Conservation (phyloP, 1,140 invertebrate species). For the Drosophila ambigua region DNA sequence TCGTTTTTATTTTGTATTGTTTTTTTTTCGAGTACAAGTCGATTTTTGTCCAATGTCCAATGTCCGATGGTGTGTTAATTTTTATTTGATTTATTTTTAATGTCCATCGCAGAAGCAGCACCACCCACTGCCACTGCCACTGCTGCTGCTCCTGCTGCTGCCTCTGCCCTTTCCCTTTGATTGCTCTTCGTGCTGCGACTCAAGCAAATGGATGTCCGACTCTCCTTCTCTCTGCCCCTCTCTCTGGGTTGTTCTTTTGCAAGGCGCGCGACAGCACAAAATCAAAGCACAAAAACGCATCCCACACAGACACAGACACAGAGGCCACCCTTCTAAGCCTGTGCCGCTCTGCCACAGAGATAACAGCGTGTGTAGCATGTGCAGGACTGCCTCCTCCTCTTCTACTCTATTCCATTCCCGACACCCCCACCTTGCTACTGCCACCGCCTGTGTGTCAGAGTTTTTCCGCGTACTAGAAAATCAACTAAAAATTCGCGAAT, state of each 20-base stretch:
- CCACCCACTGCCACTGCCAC: neutral
- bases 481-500: conserved; percentile 81
- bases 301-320: conserved; percentile 9
- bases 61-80: conserved; percentile 59
- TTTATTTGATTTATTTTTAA: conserved; percentile 80
- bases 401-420: neutral
- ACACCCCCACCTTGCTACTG: no score
- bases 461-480: conserved; percentile 55
- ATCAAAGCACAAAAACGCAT: conserved; percentile 79
- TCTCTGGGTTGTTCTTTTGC: conserved; percentile 61
- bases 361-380: conserved; percentile 46
- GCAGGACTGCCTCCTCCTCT: conserved; percentile 22
- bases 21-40: neutral
- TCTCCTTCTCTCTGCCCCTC: neutral
- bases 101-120: conserved; percentile 51
- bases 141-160: neutral
- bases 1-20: neutral
- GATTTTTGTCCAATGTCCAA: no score
- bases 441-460: neutral
- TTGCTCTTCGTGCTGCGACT: conserved; percentile 12
- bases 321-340: conserved; percentile 12
- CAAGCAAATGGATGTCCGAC: conserved; percentile 50
- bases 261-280: conserved; percentile 63
- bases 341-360: conserved; percentile 18
- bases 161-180: conserved; percentile 5